Evolutionary conservation across 1,140 invertebrate genomes (phyloP).

Genomic region (Orchestia grillus): DNA sequence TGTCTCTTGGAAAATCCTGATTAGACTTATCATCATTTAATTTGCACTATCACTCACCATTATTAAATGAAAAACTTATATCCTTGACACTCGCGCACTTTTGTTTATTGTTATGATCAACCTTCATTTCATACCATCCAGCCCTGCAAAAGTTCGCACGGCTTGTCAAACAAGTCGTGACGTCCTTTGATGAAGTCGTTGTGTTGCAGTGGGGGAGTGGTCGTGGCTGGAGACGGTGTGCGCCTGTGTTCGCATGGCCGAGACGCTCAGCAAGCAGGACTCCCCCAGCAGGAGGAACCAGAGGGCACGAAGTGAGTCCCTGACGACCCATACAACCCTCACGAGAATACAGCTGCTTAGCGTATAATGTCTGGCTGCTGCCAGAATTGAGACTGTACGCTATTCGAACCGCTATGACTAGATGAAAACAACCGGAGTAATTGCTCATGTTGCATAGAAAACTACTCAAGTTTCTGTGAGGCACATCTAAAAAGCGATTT

Average conservation of each 20-base stretch:
- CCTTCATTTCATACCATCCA: neutral
- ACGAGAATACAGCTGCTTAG: neutral
- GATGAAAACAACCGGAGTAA: neutral
- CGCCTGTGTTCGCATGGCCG: conserved; percentile 74
- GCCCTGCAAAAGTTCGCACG: neutral
- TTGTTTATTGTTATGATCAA: neutral
- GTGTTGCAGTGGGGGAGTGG: conserved; percentile 73
- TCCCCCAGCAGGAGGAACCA: neutral
- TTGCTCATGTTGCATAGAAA: neutral
- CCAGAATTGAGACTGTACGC: neutral
- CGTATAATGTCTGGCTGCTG: neutral
- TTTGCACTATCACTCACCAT: neutral
- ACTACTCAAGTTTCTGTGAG: neutral
- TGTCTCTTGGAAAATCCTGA: neutral
- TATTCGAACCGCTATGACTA: neutral
- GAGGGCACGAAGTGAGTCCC: neutral
- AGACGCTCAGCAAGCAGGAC: conserved; percentile 74
- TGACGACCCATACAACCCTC: neutral
- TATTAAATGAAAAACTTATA: neutral
- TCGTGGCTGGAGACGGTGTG: conserved; percentile 77
- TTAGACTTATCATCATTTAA: neutral
- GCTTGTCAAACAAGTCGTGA: neutral
- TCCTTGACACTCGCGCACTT: neutral
- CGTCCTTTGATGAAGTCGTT: neutral
- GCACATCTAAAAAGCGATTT: neutral